Evolutionary conservation across 2,888 invertebrate genomes (phyloP), one percentile per base, ranked within the genome.

Genomic region (Protula sp.): DNA sequence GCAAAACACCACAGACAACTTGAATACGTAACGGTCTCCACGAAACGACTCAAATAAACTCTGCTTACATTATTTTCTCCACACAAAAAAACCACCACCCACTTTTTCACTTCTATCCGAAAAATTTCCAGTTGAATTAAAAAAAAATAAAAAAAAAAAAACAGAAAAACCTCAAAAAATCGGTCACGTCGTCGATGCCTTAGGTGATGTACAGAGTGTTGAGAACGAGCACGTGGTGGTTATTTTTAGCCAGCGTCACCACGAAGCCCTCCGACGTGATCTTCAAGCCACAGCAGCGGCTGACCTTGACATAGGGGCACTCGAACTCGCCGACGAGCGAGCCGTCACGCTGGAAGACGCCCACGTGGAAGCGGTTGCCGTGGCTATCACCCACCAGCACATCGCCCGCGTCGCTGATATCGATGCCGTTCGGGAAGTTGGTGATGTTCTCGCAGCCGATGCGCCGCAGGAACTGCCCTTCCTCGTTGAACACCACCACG

Each of bases 291-390:
- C 95, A 97, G 86, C 95, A 97, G 77, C 95, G 91, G 69, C 94
- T 94, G 76, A 94, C 95, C 88, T 97, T 95, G 63, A 95, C 94
- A 79, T 94, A 92, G 57, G 95, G 95, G 82, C 95, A 97, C 83
- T 95, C 94, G 81, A 94, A 95, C 82, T 95, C 94, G 30, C 80
- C 78, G 54, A 81, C 77, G 26, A 81, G 72, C 54, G 81, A 75
- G 14, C 94, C 94, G 74, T 92, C 92, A 56, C 91, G 86, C 58
- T 91, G 90, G 82, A 94, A 97, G 60, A 95, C 94, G 62, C 94
- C 94, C 58, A 97, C 94, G 80, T 97, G 95, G 82, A 97, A 97
- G 74, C 94, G 89, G 85, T 97, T 97, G 53, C 95, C 95, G 82
- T 97, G 95, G 56, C 94, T 94, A 83, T 97, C 95, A 22, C 95